These are phyloP conservation scores for Catocala fraxini DNA, from an alignment of 2,888 invertebrate species.

Conservation along the genomic window DNA sequence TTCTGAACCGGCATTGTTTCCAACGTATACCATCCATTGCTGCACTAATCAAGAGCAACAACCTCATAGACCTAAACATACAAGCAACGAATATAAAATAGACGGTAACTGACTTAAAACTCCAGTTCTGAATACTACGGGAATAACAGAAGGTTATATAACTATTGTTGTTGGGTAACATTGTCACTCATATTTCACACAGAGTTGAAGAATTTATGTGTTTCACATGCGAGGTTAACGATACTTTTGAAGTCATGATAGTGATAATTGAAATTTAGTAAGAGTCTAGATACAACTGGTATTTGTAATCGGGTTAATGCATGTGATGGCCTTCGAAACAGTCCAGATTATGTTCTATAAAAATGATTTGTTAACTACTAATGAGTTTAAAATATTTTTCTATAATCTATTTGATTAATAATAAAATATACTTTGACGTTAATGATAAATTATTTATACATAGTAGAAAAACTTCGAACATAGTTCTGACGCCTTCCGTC, in stretches of 20 bases:
- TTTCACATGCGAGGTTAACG: slow-evolving; percentile 38
- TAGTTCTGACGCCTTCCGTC: slow-evolving; percentile 36
- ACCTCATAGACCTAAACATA: background rate
- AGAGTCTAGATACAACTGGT: slow-evolving; percentile 19
- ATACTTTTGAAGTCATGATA: slow-evolving; percentile 36
- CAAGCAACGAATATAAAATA: slow-evolving; percentile 26
- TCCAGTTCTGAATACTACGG: slow-evolving; percentile 6
- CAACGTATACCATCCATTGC: slow-evolving; percentile 36
- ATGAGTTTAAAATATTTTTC: background rate
- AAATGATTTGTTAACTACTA: background rate
- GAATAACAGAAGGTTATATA: slow-evolving; percentile 38
- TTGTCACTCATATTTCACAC: slow-evolving; percentile 46
- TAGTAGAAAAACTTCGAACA: background rate
- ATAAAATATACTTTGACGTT: background rate
- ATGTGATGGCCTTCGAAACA: slow-evolving; percentile 9
- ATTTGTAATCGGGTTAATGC: slow-evolving; percentile 21
- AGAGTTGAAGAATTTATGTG: slow-evolving; percentile 50
- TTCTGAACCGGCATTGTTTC: slow-evolving; percentile 29
- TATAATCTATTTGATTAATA: background rate
- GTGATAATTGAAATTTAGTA: slow-evolving; percentile 26
- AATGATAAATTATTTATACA: slow-evolving; percentile 3
- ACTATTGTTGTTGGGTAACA: slow-evolving; percentile 46
- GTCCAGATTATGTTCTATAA: background rate
- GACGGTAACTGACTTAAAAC: slow-evolving; percentile 8
- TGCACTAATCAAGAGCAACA: slow-evolving; percentile 11